Evolutionary conservation across 2,113 vertebrate genomes (phyloP).

Genomic region (Oceanites oceanicus): DNA sequence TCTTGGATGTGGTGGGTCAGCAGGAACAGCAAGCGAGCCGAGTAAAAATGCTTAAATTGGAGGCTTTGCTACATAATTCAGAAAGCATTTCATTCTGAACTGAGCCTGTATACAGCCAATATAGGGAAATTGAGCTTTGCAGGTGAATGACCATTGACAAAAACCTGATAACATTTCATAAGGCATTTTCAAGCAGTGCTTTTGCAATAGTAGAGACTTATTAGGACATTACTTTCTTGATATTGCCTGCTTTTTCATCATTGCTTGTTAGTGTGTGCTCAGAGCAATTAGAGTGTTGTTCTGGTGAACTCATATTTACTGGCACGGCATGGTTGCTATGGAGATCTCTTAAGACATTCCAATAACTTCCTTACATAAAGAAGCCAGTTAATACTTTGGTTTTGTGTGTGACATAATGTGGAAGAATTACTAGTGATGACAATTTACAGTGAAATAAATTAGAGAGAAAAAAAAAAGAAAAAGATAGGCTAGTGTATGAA

Average conservation of each 20-base stretch:
- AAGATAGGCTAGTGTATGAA: not conserved
- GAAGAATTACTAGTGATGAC: not conserved
- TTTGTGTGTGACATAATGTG: not conserved
- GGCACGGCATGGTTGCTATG: constrained; percentile 65
- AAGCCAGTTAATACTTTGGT: not conserved
- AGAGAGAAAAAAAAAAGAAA: not conserved
- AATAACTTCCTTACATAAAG: constrained; percentile 57
- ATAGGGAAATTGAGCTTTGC: not conserved
- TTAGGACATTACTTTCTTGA: not conserved
- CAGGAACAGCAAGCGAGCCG: not conserved
- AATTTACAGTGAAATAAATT: not conserved
- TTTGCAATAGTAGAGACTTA: not conserved
- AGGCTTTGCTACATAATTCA: not conserved
- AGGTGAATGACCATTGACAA: not conserved
- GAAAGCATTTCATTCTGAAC: not conserved
- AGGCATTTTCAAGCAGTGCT: accelerated
- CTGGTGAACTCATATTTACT: constrained; percentile 55
- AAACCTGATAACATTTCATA: not conserved
- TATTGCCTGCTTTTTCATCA: not conserved
- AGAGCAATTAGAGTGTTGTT: constrained; percentile 27
- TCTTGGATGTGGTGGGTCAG: not conserved
- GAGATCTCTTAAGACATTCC: constrained; percentile 59
- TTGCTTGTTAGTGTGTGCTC: not conserved
- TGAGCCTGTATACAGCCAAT: not conserved
- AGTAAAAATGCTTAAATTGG: not conserved